Conservation (phyloP, 1,140 invertebrate genomes). For the Lucilia sericata region DNA sequence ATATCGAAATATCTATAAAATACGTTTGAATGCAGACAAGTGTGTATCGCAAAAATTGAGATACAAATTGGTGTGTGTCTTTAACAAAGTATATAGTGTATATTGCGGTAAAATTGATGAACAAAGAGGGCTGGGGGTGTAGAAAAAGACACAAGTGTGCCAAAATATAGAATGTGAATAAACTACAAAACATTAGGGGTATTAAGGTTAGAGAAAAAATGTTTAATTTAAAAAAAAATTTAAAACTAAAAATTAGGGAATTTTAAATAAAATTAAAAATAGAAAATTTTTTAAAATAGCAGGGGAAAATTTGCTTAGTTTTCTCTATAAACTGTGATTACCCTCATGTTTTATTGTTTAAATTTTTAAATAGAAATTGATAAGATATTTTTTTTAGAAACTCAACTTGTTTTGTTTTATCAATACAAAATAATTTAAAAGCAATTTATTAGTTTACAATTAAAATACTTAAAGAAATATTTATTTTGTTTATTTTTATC, state of each 20-base stretch:
- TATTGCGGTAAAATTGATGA: neutral
- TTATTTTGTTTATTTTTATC: neutral
- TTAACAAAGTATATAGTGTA: neutral
- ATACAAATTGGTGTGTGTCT: neutral
- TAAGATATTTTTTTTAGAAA: too few species aligned
- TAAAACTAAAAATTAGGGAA: too few species aligned
- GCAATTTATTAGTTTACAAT: slow-evolving; percentile 12
- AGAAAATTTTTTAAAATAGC: too few species aligned
- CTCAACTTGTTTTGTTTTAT: neutral
- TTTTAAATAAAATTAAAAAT: too few species aligned
- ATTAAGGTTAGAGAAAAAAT: neutral
- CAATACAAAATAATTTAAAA: neutral
- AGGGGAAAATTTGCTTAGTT: too few species aligned
- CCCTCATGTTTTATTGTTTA: too few species aligned
- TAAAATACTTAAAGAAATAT: slow-evolving; percentile 3
- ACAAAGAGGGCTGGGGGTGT: neutral
- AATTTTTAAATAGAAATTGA: too few species aligned
- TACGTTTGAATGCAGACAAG: neutral
- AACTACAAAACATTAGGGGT: neutral
- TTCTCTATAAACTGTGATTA: too few species aligned
- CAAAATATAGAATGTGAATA: neutral
- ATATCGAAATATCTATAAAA: neutral
- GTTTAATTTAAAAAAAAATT: neutral
- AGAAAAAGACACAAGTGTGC: neutral
- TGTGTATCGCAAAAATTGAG: neutral